Base-by-base conservation (phyloP, 1,140 invertebrate species). In the Drosophila mayri region DNA sequence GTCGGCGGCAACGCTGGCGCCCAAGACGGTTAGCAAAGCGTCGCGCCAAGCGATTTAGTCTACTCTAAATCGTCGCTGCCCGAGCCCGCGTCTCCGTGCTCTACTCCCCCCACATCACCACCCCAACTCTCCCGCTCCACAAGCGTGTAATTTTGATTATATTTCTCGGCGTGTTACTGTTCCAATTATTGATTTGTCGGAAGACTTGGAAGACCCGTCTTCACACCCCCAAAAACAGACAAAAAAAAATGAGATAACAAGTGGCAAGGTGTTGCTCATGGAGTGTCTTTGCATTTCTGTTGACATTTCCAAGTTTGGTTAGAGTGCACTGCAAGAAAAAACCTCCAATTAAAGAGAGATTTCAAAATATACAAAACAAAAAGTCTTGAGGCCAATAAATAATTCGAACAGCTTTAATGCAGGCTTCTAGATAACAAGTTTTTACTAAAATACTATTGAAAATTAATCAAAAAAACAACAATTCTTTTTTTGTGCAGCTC, bases 1-100 rank as follows among this genome's bases (percentile, higher is more conserved):
- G 38, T 11, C 22, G 18, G 32, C 47, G 30, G 7, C 55, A 43
- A 30, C 49, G 57, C 25, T 72, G 76, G 73, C 74, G 81, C 74
- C 66, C 61, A 28, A 68, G 58, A 58, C 68, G 64, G 59, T 76
- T 65, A 62, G 79, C 60, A 64, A 79, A 43, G 55, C 35, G 32
- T 32, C 52, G 30, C 65, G 74, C 49, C 65, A 64, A 67, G 41
- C 73, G 67, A 54, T 87, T 87, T 77, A 87, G 83, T 87, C 79
- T 76, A 52, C 71, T 54, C 52, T n/a, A 54, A 54, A 54, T 54
- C 50, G 75, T 57, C 38, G 73, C 52, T 49, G 75, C 63, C 73
- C 63, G 66, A 54, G 41, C 46, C 46, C 66, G 62, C 62, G 66
- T 68, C 72, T 76, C 64, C 57, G 73, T 49, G 65, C 57, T 68